Base-by-base conservation (phyloP, 35 echinoderm and acorn worm genomes). In the Holothuria glaberrima region DNA sequence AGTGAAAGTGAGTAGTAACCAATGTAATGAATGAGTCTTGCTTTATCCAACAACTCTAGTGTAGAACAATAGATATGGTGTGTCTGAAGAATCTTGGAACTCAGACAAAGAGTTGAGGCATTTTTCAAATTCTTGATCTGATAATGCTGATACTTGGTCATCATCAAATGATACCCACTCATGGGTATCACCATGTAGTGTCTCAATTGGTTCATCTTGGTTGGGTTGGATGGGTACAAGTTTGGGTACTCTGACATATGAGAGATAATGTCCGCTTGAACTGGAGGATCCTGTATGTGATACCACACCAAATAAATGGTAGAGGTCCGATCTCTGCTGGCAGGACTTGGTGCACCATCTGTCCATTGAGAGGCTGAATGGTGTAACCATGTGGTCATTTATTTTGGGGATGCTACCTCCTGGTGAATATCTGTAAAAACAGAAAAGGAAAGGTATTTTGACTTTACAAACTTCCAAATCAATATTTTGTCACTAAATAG, bases 261-360 rank as follows among this genome's bases (percentile, higher is more conserved):
- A 90, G 54, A 99, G 78, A 35, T 99, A 99, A 80, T 99, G 97
- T 35, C 97, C 97, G 58, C 93, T 95, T 36, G 97, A 95, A 71
- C 97, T 99, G 24, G 97, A 93, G 21, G 88, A 63, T 22, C 97
- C 97, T 45, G 93, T 99, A 85, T 99, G 97, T 52, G 91, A 89
- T 12, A 99, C 97, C 25, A 99, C 89, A 20, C 93, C 91, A 84
- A 75, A 89, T 4, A 99, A 83, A 28, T 86, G 72, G 85, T 93
- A 99, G 30, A 59, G 33, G 22, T 81, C 70, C 5, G 87, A 58
- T 24, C 75, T 69, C 82, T 94, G 90, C 27, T 76, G 29, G 58
- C 96, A 95, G 18, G 83, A 36, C 29, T 87, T 93, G 54, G 93
- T 90, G 61, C 97, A 99, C 97, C 97, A 99, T 54, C 89, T 87